phyloP scores from a whole-genome alignment of 2,113 vertebrate genomes.

The Miniopterus natalensis region DNA sequence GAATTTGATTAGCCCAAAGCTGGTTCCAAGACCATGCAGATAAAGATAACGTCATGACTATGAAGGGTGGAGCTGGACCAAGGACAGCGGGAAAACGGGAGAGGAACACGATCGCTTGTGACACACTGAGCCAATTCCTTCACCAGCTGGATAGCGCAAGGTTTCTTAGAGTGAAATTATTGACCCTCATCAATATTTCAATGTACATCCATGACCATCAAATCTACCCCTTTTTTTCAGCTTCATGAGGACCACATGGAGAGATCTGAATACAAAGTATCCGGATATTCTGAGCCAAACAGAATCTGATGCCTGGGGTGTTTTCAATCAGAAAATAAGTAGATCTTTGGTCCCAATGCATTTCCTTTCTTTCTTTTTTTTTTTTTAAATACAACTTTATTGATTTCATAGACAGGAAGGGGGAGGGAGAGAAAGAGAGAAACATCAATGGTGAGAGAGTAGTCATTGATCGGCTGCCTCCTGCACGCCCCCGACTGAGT shows the following conservation, averaged over 20 bases:
- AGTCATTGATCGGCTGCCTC: no score
- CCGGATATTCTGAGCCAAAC: background rate
- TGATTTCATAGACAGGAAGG: no score
- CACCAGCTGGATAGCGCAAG: background rate
- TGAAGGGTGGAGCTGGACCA: background rate
- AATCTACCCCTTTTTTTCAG: background rate
- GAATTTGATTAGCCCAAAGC: background rate
- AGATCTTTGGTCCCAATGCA: background rate
- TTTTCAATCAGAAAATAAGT: constrained; percentile 25
- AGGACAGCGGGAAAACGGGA: background rate
- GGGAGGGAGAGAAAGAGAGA: no score
- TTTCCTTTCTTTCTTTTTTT: background rate
- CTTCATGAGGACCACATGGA: background rate
- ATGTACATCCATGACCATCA: background rate
- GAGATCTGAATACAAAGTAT: background rate
- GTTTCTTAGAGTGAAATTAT: background rate
- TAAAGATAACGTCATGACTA: background rate
- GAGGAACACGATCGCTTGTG: background rate
- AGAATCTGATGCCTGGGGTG: background rate
- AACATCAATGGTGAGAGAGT: no score
- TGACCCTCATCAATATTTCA: background rate
- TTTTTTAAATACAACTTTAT: no score
- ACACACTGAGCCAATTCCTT: background rate
- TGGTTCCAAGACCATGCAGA: background rate
- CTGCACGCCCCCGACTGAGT: no score